Conservation (phyloP, 2,888 invertebrate genomes). For the Hyles lineata region DNA sequence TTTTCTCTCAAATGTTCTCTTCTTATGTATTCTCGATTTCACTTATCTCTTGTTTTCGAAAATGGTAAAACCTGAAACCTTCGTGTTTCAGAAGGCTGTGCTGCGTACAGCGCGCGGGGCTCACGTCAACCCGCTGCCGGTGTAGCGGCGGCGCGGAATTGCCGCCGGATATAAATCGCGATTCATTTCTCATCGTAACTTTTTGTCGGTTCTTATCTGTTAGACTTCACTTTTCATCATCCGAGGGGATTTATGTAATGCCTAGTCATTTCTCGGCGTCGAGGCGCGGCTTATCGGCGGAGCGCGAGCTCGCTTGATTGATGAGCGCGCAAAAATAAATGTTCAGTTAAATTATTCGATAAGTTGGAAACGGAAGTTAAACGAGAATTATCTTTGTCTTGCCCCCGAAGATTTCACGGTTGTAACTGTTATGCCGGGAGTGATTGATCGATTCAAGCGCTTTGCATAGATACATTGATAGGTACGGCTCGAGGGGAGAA, state of each 20-base stretch:
- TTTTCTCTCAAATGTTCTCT: no score
- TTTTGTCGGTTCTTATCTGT: slow-evolving; percentile 86
- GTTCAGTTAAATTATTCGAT: slow-evolving; percentile 86
- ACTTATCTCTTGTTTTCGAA: no score
- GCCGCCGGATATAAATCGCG: slow-evolving; percentile 83
- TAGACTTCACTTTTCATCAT: slow-evolving; percentile 86
- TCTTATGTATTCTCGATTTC: no score
- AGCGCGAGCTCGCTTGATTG: slow-evolving; percentile 84
- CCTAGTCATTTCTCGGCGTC: slow-evolving; percentile 86
- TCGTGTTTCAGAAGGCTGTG: not conserved
- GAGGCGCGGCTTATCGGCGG: slow-evolving; percentile 83
- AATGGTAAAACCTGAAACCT: not conserved
- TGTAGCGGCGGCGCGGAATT: slow-evolving; percentile 56
- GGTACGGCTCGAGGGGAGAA: slow-evolving; percentile 29
- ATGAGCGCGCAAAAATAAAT: slow-evolving; percentile 86
- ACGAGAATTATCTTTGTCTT: slow-evolving; percentile 86
- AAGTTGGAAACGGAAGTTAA: slow-evolving; percentile 86
- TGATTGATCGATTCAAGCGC: slow-evolving; percentile 77
- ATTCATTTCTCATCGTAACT: slow-evolving; percentile 86
- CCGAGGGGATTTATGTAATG: slow-evolving; percentile 86
- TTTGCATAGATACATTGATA: slow-evolving; percentile 30
- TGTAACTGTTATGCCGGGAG: slow-evolving; percentile 79
- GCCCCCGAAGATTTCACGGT: slow-evolving; percentile 81
- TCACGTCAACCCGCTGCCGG: slow-evolving; percentile 34
- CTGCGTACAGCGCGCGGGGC: not conserved